Evolutionary conservation across 2,888 invertebrate species (phyloP).

Genomic region (Lepidocyrtinus sp.): DNA sequence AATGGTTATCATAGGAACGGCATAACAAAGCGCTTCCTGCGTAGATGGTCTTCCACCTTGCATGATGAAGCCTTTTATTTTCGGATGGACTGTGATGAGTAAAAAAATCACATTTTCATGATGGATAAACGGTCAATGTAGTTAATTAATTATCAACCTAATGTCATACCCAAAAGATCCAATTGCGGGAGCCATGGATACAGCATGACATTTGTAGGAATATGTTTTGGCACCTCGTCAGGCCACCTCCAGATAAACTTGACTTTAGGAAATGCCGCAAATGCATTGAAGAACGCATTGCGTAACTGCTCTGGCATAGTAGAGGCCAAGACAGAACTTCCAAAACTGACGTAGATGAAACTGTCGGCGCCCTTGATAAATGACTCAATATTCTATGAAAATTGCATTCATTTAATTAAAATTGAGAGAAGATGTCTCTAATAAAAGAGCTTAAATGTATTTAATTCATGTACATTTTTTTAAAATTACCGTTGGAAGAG

Average conservation of each 20-base stretch:
- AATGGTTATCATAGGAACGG: constrained; percentile 57
- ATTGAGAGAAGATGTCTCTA: too few species aligned
- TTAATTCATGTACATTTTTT: background rate
- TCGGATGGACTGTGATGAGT: constrained; percentile 61
- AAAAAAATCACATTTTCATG: too few species aligned
- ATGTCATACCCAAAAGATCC: constrained; percentile 67
- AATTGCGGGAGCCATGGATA: constrained; percentile 69
- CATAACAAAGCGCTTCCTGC: constrained; percentile 59
- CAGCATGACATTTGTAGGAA: constrained; percentile 66
- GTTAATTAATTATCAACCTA: too few species aligned
- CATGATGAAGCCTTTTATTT: constrained; percentile 61
- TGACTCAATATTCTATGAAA: constrained; percentile 33
- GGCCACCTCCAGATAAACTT: constrained; percentile 70
- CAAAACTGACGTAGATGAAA: constrained; percentile 67
- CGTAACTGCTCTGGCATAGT: constrained; percentile 32
- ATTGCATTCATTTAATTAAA: background rate
- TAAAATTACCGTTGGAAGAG: constrained; percentile 36
- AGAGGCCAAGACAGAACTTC: constrained; percentile 38
- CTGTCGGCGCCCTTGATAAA: constrained; percentile 57
- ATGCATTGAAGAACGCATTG: constrained; percentile 52
- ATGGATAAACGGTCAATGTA: too few species aligned
- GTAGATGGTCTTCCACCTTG: constrained; percentile 62
- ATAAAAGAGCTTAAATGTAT: background rate
- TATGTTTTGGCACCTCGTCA: constrained; percentile 39
- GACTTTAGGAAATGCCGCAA: constrained; percentile 47